Base-by-base conservation (phyloP, 1,140 invertebrate species). In the Brachionus rotundiformis region DNA sequence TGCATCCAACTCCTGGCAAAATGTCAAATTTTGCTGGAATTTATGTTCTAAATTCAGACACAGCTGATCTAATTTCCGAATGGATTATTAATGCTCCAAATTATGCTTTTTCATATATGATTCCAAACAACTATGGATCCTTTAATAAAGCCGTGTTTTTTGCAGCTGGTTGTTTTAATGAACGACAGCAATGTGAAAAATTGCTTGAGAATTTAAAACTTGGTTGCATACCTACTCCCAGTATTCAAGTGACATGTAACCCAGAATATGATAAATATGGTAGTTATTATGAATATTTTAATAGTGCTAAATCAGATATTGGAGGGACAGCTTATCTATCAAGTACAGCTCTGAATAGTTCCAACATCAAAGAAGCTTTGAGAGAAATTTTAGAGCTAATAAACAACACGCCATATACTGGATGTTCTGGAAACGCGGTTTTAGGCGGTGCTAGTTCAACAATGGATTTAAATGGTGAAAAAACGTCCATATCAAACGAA, bases 1-100 rank as follows among this genome's bases (percentile, higher is more conserved):
- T 85, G 0, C 83, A 85, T 63, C 77, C 68, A 25, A 73, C 3
- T 63, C 61, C 29, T 63, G 61, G 61, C 16, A 63, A 63, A 63
- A 63, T 63, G 61, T 63, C 61, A 63, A 8, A 29, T 63, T 63
- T 63, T 63, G 29, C 16, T n/a, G 61, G 61, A 63, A 33, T 13
- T 29, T 63, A 29, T 63, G 61, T 8, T 29, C 29, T 63, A 0
- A 63, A n/a, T 63, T 29, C 61, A 33, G n/a, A 25, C 1, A 63
- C 61, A 63, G 61, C 29, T 63, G 61, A 63, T 63, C 29, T 63
- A 33, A n/a, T 63, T 63, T 63, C 61, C 29, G 61, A 63, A 13
- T 63, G 61, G 61, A 63, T 63, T 16, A 33, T 63, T 29, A 63
- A 63, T 63, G 61, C 61, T 63, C 61, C 61, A 63, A 33, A 63